These are phyloP conservation scores for Augochlora pura DNA, from an alignment of 1,140 invertebrate genomes.

Conservation along the genomic window DNA sequence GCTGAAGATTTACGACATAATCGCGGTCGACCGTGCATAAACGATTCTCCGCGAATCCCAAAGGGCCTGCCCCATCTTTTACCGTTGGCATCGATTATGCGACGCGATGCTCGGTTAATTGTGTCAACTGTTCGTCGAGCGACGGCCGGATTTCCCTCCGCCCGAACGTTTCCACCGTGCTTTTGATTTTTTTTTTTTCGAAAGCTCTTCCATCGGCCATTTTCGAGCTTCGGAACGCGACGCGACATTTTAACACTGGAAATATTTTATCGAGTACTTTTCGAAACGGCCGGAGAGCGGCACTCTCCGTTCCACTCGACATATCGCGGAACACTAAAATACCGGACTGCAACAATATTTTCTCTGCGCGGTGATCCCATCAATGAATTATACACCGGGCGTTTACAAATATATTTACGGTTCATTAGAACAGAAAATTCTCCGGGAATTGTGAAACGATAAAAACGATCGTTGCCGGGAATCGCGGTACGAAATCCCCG, in stretches of 20 bases:
- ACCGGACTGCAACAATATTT: not conserved
- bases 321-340: not conserved
- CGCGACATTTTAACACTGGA: not conserved
- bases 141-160: not conserved
- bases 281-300: not conserved
- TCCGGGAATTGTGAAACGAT: too few relatives aligned
- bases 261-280: constrained; percentile 1
- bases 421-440: too few relatives aligned
- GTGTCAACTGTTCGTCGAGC: not conserved
- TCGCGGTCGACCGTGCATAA: constrained; percentile 4
- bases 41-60: not conserved
- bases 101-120: not conserved
- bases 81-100: not conserved
- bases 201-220: not conserved
- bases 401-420: too few relatives aligned
- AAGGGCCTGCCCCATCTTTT: not conserved
- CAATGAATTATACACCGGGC: not conserved
- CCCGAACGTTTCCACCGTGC: not conserved
- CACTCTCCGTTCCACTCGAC: not conserved
- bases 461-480: too few relatives aligned
- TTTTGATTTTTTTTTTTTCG: not conserved
- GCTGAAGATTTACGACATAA: constrained; percentile 19
- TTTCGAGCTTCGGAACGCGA: not conserved
- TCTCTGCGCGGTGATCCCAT: not conserved
- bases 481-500: too few relatives aligned